phyloP scores from a whole-genome alignment of 1,140 invertebrate species.

The Zaprionus camerounensis region DNA sequence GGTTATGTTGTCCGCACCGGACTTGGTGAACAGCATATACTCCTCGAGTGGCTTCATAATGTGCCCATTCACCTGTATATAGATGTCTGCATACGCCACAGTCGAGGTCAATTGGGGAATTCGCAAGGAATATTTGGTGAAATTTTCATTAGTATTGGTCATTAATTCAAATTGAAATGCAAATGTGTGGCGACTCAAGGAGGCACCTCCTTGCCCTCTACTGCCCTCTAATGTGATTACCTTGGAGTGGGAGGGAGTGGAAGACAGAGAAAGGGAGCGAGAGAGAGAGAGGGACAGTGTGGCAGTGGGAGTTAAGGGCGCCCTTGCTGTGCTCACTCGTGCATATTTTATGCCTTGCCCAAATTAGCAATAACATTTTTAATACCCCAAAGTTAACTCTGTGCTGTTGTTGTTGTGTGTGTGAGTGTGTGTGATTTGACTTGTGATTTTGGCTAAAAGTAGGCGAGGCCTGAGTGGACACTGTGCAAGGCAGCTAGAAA shows the following conservation, averaged over 20 bases:
- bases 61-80: slow-evolving; percentile 91
- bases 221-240: background rate
- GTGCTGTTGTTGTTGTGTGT: slow-evolving; percentile 10
- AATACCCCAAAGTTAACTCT: slow-evolving; percentile 56
- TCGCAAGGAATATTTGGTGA: slow-evolving; percentile 51
- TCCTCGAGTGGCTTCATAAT: slow-evolving; percentile 94
- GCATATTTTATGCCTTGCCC: slow-evolving; percentile 70
- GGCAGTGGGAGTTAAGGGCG: too few relatives aligned
- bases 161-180: slow-evolving; percentile 83
- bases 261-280: background rate
- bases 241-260: background rate
- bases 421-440: slow-evolving; percentile 9
- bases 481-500: background rate
- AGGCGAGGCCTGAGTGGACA: slow-evolving; percentile 15
- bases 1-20: slow-evolving; percentile 91
- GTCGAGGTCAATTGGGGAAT: slow-evolving; percentile 30
- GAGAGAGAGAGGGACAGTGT: background rate
- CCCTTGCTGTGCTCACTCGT: slow-evolving; percentile 46
- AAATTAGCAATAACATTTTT: slow-evolving; percentile 81
- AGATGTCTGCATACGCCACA: slow-evolving; percentile 87
- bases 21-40: slow-evolving; percentile 94
- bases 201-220: background rate
- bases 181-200: slow-evolving; percentile 54
- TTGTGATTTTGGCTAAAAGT: slow-evolving; percentile 11
- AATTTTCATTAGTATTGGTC: slow-evolving; percentile 81